Base-by-base conservation (phyloP, 2,797 vertebrate genomes). In the Acropternis orthonyx region DNA sequence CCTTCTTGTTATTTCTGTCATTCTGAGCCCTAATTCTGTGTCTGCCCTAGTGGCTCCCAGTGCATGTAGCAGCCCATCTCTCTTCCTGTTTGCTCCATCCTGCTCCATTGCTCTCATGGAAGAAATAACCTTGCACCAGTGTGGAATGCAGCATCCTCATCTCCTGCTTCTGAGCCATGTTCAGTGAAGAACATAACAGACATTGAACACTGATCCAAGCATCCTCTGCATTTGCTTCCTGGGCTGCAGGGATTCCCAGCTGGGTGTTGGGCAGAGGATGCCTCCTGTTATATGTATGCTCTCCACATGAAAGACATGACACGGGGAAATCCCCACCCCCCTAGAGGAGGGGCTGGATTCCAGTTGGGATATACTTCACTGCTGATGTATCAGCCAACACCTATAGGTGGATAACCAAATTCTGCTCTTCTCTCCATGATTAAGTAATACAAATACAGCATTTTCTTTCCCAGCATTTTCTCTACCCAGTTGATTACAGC, bases 181-280 rank as follows among this genome's bases (percentile, higher is more conserved):
- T 58, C 46, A 65, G 14, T 27, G 30, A 36, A 95, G 16, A 14
- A 28, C 7, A 3, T 11, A 44, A n/a, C 1, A 55, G 44, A 30
- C 4, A 4, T 1, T 44, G 72, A 67, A 43, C 20, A n/a, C 28
- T 0, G 6, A 61, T 6, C 12, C 24, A 15, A 37, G 6, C 0
- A 8, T 22, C 11, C 27, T 59, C 52, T 48, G 6, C 24, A 24
- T 10, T 36, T 46, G 15, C 39, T 51, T 27, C 26, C 32, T 61
- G 55, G 41, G 34, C 20, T 82, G 18, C 18, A 81, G 21, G 28
- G 37, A 49, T 54, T 41, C 41, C n/a, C 19, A 24, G 6, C 17
- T 48, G n/a, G 23, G 6, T 17, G 6, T 24, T 84, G 49, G 28
- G 37, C 5, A 56, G 32, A 37, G 12, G 17, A 34, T 68, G 14